These are phyloP conservation scores for Epistrophe grossulariae DNA, from an alignment of 2,888 invertebrate species.

Conservation along the genomic window DNA sequence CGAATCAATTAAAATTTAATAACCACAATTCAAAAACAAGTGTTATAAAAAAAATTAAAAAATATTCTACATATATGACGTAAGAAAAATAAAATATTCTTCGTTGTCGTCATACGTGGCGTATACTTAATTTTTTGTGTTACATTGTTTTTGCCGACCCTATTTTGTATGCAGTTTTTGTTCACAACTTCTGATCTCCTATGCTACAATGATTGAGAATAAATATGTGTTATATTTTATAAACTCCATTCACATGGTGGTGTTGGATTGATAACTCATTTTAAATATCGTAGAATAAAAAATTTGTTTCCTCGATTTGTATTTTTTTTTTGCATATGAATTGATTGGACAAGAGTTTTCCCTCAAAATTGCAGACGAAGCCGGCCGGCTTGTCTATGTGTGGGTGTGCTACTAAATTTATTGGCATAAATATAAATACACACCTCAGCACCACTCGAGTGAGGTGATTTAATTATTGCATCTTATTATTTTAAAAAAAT, in stretches of 20 bases:
- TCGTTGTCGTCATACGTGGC: background rate
- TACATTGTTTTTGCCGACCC: background rate
- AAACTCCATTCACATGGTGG: background rate
- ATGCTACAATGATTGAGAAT: background rate
- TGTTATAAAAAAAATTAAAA: background rate
- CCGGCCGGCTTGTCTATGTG: background rate
- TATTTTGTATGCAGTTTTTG: background rate
- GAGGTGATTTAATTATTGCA: slow-evolving; percentile 24
- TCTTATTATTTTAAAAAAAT: slow-evolving; percentile 1
- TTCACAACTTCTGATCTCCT: background rate
- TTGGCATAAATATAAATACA: background rate
- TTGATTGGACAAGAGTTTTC: background rate
- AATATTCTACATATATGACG: background rate
- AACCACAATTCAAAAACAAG: background rate
- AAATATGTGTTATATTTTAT: no score
- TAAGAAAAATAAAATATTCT: background rate
- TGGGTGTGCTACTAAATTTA: background rate
- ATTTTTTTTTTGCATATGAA: background rate
- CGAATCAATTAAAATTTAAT: background rate
- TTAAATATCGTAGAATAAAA: background rate
- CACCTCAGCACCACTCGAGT: background rate
- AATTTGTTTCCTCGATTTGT: background rate
- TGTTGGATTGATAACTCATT: background rate
- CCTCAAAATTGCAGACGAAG: background rate
- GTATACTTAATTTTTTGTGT: slow-evolving; percentile 4